A percentile compares a stretch with the other conserved stretches of the same genome.
Conservation (phyloP, 2,113 vertebrate genomes). For the Xiphophorus hellerii region DNA sequence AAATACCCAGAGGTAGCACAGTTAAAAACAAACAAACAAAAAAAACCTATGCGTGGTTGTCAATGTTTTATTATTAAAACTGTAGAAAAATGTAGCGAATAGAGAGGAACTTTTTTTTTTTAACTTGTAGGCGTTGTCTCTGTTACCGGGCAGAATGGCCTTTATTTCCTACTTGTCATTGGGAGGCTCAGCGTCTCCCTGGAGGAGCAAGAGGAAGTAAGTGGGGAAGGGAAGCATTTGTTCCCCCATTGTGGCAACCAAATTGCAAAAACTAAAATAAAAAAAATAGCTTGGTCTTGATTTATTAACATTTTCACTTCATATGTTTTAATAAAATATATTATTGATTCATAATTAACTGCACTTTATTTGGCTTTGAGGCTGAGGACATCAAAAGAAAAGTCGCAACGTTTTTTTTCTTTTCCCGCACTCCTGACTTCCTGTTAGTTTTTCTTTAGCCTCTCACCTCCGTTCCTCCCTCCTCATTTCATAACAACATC, state of each 20-base stretch:
- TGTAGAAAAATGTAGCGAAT: not conserved
- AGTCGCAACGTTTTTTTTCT: not conserved
- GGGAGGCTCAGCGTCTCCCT: not conserved
- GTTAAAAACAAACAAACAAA: too few species aligned
- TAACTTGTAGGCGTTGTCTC: not conserved
- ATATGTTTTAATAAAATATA: not conserved
- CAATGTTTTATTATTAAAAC: not conserved
- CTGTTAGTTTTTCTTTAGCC: constrained; percentile 46
- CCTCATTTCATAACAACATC: constrained; percentile 27
- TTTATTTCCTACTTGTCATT: not conserved
- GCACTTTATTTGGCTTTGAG: not conserved
- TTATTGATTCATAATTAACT: not conserved
- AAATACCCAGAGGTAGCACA: too few species aligned
- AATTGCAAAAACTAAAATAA: not conserved
- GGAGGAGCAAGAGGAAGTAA: constrained; percentile 5
- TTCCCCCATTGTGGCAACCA: not conserved
- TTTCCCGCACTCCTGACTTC: constrained; percentile 18
- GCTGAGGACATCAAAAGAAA: not conserved
- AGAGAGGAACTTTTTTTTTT: not conserved
- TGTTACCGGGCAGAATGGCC: not conserved
- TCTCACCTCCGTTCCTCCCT: constrained; percentile 38
- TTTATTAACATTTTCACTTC: not conserved
- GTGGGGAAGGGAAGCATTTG: not conserved
- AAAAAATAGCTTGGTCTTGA: not conserved
- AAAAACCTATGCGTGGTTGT: too few species aligned